A percentile compares a stretch with the other conserved stretches of the same genome.
phyloP scores from a whole-genome alignment of 1,140 invertebrate genomes.

The Temnothorax nylanderi region DNA sequence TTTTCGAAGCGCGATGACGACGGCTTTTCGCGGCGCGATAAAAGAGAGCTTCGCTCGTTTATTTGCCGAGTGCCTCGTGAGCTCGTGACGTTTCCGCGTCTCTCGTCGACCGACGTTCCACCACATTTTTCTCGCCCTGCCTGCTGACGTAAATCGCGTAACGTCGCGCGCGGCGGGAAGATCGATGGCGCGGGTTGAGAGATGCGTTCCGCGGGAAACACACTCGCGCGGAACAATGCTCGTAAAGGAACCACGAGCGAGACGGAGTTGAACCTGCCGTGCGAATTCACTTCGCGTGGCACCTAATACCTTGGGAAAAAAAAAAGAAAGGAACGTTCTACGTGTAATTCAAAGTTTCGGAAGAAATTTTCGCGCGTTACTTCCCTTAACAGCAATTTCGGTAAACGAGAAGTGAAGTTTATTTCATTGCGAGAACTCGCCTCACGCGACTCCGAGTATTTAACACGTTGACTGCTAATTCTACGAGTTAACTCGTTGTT shows the following conservation, averaged over 20 bases:
- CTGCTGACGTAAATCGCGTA: conserved; percentile 24
- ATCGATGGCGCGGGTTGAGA: not conserved
- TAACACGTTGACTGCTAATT: not conserved
- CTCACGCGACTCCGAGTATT: not conserved
- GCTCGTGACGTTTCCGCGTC: not conserved
- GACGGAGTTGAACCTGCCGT: not conserved
- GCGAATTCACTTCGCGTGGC: not conserved
- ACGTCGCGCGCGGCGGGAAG: not conserved
- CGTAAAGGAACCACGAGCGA: not conserved
- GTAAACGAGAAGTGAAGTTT: not conserved
- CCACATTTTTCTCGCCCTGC: not conserved
- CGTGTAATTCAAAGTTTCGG: not conserved
- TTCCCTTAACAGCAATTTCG: not conserved
- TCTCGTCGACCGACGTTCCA: conserved; percentile 1
- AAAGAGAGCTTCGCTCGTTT: not conserved
- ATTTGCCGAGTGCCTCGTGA: not conserved
- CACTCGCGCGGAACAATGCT: not conserved
- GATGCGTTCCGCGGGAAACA: not conserved
- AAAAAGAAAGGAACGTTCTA: not conserved
- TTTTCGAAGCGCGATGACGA: not conserved
- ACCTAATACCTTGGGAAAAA: not conserved
- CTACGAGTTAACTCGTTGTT: not conserved
- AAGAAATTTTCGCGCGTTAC: not conserved
- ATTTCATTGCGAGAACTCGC: not conserved
- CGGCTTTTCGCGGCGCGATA: not conserved